These are phyloP conservation scores for Chloroceryle inda DNA, from an alignment of 2,797 vertebrate genomes.

Conservation along the genomic window DNA sequence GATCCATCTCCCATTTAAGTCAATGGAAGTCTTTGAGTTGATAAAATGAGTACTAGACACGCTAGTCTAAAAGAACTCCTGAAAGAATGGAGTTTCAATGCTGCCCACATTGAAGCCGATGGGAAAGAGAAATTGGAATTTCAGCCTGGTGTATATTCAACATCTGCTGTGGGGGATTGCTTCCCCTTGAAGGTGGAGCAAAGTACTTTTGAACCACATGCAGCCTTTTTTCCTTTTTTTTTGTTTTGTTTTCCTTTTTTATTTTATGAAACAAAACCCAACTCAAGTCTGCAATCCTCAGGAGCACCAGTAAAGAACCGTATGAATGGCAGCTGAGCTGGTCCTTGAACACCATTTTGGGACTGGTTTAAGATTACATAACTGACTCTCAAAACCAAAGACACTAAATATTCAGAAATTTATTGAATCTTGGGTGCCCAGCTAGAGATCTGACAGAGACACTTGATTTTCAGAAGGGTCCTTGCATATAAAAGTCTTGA, in stretches of 20 bases:
- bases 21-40: not conserved
- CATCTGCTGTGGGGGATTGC: not conserved
- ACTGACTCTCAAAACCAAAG: not conserved
- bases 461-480: not conserved
- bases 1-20: not conserved
- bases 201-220: constrained; percentile 11
- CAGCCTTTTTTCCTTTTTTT: not conserved
- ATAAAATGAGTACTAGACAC: constrained; percentile 7
- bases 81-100: constrained; percentile 30
- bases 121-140: constrained; percentile 17
- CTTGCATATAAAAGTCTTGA: not conserved
- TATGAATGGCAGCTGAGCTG: not conserved
- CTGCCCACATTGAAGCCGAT: not conserved
- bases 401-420: not conserved
- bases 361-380: not conserved
- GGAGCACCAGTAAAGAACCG: constrained; percentile 4
- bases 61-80: not conserved
- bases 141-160: not conserved
- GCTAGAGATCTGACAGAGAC: not conserved
- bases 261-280: constrained; percentile 23
- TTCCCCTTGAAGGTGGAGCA: constrained; percentile 4
- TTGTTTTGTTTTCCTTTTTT: not conserved
- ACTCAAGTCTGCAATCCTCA: not conserved
- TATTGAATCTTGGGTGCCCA: not conserved
- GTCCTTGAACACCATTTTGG: not conserved